Percentiles rank a stretch among this genome's conserved stretches.
Conservation (phyloP, 1,140 invertebrate species). For the Drosophila pectinifera region DNA sequence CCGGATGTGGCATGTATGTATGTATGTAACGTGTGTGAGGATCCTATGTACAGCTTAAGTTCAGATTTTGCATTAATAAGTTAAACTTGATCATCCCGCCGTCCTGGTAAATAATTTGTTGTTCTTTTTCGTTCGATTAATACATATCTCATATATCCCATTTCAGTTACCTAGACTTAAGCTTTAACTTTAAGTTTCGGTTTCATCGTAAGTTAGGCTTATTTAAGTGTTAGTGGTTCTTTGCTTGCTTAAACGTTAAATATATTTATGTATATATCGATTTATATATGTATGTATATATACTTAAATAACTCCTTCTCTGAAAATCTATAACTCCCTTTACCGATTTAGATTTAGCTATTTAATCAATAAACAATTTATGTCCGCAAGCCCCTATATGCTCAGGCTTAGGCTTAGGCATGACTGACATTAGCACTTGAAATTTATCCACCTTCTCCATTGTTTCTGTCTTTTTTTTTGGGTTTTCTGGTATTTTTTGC, state of each 20-base stretch:
- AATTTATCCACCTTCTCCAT: constrained; percentile 35
- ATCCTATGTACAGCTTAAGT: constrained; percentile 63
- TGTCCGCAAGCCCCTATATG: constrained; percentile 31
- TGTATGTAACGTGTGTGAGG: constrained; percentile 33
- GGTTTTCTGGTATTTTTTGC: constrained; percentile 13
- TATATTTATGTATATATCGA: constrained; percentile 63
- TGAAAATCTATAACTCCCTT: constrained; percentile 68
- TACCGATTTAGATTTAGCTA: constrained; percentile 79
- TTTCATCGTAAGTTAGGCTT: constrained; percentile 73
- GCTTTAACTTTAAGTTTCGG: constrained; percentile 65
- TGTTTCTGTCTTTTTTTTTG: constrained; percentile 15
- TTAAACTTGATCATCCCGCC: constrained; percentile 64
- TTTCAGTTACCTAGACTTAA: constrained; percentile 60
- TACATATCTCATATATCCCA: constrained; percentile 61
- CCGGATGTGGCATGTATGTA: constrained; percentile 30
- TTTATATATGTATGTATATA: constrained; percentile 67
- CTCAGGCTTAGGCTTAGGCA: constrained; percentile 54
- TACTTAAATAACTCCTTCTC: constrained; percentile 65
- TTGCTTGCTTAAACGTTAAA: constrained; percentile 76
- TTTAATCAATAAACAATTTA: constrained; percentile 67
- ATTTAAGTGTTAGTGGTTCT: constrained; percentile 82
- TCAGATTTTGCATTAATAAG: constrained; percentile 48
- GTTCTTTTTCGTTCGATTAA: constrained; percentile 62
- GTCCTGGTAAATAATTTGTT: constrained; percentile 64
- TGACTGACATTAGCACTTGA: constrained; percentile 60